phyloP scores from a whole-genome alignment of 2,797 vertebrate species.

The Peromyscus nudipes region DNA sequence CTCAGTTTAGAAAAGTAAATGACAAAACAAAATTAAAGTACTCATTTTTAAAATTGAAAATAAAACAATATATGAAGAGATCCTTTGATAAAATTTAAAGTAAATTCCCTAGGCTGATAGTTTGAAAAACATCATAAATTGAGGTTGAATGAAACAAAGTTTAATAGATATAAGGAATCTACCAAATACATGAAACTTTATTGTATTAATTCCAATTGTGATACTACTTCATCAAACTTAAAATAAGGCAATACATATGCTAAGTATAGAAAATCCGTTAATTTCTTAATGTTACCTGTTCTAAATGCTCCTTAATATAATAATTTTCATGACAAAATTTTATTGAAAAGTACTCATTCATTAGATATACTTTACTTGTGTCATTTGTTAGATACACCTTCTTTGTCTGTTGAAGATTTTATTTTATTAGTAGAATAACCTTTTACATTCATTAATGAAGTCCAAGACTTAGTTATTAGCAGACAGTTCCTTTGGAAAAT shows the following conservation, averaged over 20 bases:
- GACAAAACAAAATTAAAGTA: neutral
- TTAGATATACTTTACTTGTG: neutral
- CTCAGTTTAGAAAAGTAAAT: neutral
- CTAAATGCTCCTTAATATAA: neutral
- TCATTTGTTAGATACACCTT: neutral
- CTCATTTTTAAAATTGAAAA: slow-evolving; percentile 18
- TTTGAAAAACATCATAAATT: neutral
- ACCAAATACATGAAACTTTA: slow-evolving; percentile 23
- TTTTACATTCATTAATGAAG: neutral
- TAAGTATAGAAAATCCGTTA: slow-evolving; percentile 3
- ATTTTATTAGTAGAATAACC: neutral
- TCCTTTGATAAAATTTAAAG: neutral
- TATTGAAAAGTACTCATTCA: neutral
- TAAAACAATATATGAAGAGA: neutral
- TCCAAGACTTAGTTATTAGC: neutral
- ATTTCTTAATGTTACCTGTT: slow-evolving; percentile 14
- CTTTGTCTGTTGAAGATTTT: slow-evolving; percentile 25
- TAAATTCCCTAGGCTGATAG: neutral
- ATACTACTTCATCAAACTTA: neutral
- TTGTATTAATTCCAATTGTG: slow-evolving; percentile 40
- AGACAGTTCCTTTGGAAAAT: neutral
- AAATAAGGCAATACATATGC: neutral
- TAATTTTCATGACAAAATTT: neutral
- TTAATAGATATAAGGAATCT: neutral
- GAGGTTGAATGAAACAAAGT: neutral